A percentile compares a stretch with the other conserved stretches of the same genome.
These are phyloP conservation scores for Amazona vittata DNA, from an alignment of 2,113 vertebrate species.

Conservation along the genomic window DNA sequence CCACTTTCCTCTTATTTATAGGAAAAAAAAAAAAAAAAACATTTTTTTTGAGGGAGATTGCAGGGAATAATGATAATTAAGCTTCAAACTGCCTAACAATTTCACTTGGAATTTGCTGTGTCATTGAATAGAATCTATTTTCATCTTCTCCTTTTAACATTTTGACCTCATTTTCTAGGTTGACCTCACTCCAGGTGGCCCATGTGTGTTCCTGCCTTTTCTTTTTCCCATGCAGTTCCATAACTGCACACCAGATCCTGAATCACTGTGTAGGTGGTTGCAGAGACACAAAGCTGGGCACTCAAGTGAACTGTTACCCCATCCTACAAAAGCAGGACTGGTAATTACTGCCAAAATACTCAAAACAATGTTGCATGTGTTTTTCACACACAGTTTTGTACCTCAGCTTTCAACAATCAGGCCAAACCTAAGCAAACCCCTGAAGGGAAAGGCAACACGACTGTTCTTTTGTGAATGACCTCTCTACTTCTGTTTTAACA, in stretches of 20 bases:
- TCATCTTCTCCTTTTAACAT: not conserved
- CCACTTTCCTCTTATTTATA: not conserved
- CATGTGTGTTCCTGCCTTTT: not conserved
- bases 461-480: not conserved
- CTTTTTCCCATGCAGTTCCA: not conserved
- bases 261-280: not conserved
- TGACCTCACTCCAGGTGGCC: not conserved
- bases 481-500: not conserved
- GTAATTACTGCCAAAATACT: not conserved
- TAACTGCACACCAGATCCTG: not conserved
- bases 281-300: not conserved
- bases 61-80: not conserved
- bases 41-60: not conserved
- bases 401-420: not conserved
- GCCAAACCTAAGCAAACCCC: not conserved
- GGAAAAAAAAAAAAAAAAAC: not conserved
- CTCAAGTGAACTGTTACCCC: not conserved
- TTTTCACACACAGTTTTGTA: not conserved
- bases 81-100: not conserved
- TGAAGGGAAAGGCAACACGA: not conserved
- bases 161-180: not conserved
- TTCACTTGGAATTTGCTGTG: not conserved
- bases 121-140: not conserved
- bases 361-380: not conserved
- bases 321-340: not conserved